Evolutionary conservation across 2,113 vertebrate species (phyloP).

Genomic region (Oreotragus oreotragus): DNA sequence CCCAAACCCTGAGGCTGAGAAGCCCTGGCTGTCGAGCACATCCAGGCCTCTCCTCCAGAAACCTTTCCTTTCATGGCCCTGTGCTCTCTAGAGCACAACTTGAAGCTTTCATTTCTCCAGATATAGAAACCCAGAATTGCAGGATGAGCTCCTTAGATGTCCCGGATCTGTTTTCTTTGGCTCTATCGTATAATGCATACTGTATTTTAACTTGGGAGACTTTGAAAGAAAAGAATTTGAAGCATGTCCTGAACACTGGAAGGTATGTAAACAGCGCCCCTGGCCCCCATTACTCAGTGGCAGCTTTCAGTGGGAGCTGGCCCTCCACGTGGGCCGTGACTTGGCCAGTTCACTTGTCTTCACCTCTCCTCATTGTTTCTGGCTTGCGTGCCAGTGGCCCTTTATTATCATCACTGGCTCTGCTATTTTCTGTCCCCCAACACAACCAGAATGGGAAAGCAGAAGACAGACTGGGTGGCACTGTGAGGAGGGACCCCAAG

Average conservation of each 20-base stretch:
- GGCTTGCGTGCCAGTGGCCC: not conserved
- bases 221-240: not conserved
- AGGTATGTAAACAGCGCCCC: not conserved
- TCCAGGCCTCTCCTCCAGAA: not conserved
- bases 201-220: not conserved
- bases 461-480: not conserved
- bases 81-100: not conserved
- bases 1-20: not conserved
- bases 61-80: not conserved
- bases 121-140: not conserved
- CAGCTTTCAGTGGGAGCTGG: not conserved
- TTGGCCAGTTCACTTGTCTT: not conserved
- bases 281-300: not conserved
- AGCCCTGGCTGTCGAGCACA: not conserved
- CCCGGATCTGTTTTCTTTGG: not conserved
- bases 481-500: not conserved
- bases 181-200: not conserved
- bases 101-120: not conserved
- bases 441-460: not conserved
- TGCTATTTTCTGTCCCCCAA: not conserved
- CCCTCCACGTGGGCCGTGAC: rapidly evolving
- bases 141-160: not conserved
- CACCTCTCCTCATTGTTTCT: not conserved
- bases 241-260: not conserved
- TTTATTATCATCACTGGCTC: not conserved